Percentiles rank a stretch among this genome's conserved stretches.
phyloP scores from a whole-genome alignment of 2,797 vertebrate genomes.

The Enteromius fasciolatus region DNA sequence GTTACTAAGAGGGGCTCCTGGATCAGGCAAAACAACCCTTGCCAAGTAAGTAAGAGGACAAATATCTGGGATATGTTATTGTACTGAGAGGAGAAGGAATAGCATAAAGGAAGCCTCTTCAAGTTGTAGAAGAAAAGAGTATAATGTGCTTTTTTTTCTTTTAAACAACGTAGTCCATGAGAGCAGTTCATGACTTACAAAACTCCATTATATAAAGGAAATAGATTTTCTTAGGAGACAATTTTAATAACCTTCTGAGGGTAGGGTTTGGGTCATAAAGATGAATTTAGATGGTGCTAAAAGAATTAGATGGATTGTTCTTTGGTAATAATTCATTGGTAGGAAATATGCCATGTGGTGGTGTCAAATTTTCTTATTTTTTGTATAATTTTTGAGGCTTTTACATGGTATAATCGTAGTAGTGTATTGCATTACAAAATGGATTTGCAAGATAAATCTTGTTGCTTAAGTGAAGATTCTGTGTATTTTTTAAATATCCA shows the following conservation, averaged over 20 bases:
- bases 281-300: neutral
- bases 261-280: neutral
- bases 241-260: neutral
- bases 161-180: neutral
- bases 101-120: neutral
- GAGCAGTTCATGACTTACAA: neutral
- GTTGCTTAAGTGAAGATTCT: neutral
- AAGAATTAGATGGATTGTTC: neutral
- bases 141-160: neutral
- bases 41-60: constrained; percentile 83
- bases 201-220: neutral
- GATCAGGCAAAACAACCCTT: constrained; percentile 94
- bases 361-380: neutral
- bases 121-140: neutral
- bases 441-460: neutral
- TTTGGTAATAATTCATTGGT: neutral
- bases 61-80: neutral
- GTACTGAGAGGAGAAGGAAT: neutral
- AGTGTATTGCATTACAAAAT: neutral
- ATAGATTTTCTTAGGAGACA: neutral
- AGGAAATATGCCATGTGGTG: neutral
- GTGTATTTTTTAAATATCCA: neutral
- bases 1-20: constrained; percentile 93
- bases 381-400: neutral
- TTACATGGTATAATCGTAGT: neutral